phyloP scores from a whole-genome alignment of 2,888 invertebrate genomes.

The Yponomeuta sedellus region DNA sequence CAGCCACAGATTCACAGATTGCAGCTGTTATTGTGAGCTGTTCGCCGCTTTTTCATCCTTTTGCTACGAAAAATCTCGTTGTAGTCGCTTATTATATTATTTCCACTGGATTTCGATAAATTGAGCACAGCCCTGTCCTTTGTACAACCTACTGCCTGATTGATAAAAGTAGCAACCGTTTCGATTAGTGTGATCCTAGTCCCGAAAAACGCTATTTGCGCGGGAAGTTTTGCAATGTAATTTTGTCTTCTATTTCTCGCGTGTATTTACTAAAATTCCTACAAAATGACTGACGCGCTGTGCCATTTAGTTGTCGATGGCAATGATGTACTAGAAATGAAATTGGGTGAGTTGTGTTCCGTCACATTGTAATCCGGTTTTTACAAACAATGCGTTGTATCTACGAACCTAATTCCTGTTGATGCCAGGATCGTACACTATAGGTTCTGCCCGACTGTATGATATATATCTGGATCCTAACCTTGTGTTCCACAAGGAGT shows the following conservation, averaged over 20 bases:
- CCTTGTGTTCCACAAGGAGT: no score
- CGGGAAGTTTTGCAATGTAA: conserved; percentile 37
- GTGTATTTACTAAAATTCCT: conserved; percentile 8
- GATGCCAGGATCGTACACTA: background rate
- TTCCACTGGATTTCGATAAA: background rate
- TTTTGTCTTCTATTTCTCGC: conserved; percentile 16
- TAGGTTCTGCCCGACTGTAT: background rate
- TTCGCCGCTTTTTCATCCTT: background rate
- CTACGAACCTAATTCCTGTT: background rate
- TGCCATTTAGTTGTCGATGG: conserved; percentile 74
- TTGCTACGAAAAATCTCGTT: background rate
- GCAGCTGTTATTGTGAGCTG: background rate
- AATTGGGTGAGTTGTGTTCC: conserved; percentile 53
- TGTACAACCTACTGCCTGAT: background rate
- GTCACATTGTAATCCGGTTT: background rate
- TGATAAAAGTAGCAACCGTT: background rate
- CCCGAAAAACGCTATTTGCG: conserved; percentile 30
- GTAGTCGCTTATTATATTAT: background rate
- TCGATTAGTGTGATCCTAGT: background rate
- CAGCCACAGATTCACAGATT: no score
- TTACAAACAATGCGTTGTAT: no score
- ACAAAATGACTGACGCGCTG: conserved; percentile 64
- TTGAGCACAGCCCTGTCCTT: background rate
- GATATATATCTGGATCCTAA: no score
- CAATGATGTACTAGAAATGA: conserved; percentile 75